phyloP scores from a whole-genome alignment of 2,888 invertebrate genomes.

The Punctoribates punctum region DNA sequence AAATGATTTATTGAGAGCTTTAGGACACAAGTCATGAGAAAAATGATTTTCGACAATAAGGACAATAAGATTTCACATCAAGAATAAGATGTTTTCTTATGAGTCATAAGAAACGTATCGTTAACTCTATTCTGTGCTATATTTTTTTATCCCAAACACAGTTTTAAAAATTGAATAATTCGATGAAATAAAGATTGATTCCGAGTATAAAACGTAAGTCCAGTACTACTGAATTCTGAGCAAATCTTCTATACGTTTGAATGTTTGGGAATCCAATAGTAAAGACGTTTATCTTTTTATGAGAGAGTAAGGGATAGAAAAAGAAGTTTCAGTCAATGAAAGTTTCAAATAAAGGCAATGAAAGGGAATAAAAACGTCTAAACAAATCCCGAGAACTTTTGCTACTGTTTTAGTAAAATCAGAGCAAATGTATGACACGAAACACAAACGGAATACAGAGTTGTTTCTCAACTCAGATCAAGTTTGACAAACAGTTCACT shows the following conservation, averaged over 20 bases:
- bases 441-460: background rate
- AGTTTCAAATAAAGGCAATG: background rate
- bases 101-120: background rate
- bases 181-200: constrained; percentile 8
- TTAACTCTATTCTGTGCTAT: background rate
- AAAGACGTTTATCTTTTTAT: constrained; percentile 16
- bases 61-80: no score
- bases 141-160: background rate
- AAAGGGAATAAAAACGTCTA: background rate
- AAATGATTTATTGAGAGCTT: background rate
- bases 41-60: no score
- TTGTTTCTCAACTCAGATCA: background rate
- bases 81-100: background rate
- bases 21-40: background rate
- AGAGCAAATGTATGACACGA: background rate
- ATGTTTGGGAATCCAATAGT: background rate
- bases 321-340: background rate
- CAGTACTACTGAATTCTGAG: background rate
- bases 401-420: background rate
- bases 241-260: background rate
- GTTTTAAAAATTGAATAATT: constrained; percentile 8
- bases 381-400: background rate
- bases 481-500: background rate
- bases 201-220: background rate
- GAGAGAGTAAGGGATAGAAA: background rate